Evolutionary conservation across 2,888 invertebrate genomes (phyloP), one percentile per base, ranked within the genome.

Genomic region (Chloromyia formosa): DNA sequence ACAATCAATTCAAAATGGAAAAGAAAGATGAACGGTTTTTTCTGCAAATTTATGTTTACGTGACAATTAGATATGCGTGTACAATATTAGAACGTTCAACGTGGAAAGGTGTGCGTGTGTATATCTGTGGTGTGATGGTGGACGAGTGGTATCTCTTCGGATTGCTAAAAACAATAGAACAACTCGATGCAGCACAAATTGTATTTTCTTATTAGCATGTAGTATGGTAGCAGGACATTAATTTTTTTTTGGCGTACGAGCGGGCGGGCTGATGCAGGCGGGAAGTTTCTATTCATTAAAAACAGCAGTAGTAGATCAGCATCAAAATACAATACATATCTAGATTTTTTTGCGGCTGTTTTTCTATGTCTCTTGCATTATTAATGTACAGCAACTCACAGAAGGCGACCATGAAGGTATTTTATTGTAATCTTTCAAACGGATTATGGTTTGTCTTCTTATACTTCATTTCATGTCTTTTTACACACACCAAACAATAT

Each of bases 401-500:
- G 71, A 40, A 58, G 71, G 66, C 66, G 27, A 35, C 7, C 49
- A 66, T 66, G 22, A 22, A 20, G 0, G 69, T 23, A n/a, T n/a
- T n/a, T n/a, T 54, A 56, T 54, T 54, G 4, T 68, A 12, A 18
- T 10, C 45, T 40, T 64, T n/a, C n/a, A n/a, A n/a, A n/a, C n/a
- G n/a, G n/a, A n/a, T n/a, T n/a, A n/a, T n/a, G n/a, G n/a, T n/a
- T n/a, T n/a, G n/a, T n/a, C n/a, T n/a, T n/a, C n/a, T n/a, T n/a
- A n/a, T n/a, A n/a, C n/a, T 42, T 40, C 27, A 35, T 16, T 69
- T 69, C 16, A 27, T 14, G 22, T 40, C 35, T 45, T 71, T 56
- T 35, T 71, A 71, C 56, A 71, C 71, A 71, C 71, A 56, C 71
- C 71, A 49, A 71, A 71, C 56, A 71, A 71, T 58, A 71, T 27